phyloP scores from a whole-genome alignment of 2,113 vertebrate species.

The Sceloporus undulatus region DNA sequence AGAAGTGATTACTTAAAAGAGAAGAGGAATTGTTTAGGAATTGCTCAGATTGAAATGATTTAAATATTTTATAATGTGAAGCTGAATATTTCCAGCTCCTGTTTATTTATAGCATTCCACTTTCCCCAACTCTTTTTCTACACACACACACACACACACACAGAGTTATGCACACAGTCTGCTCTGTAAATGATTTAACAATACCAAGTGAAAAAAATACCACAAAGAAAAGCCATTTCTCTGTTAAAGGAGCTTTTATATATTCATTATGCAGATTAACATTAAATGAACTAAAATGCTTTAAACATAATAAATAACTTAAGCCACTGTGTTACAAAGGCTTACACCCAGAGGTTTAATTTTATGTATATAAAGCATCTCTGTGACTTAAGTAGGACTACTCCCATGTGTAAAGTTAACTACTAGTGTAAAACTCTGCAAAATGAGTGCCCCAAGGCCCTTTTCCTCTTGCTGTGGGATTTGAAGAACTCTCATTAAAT shows the following conservation, averaged over 20 bases:
- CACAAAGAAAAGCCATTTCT: conserved; percentile 55
- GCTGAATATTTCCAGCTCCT: conserved; percentile 54
- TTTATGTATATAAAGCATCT: conserved; percentile 36
- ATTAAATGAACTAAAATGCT: conserved; percentile 59
- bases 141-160: neutral
- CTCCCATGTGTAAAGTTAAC: conserved; percentile 27
- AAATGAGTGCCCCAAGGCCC: conserved; percentile 34
- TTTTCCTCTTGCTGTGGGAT: conserved; percentile 38
- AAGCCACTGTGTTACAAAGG: conserved; percentile 8
- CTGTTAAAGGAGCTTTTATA: conserved; percentile 62
- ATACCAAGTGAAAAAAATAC: conserved; percentile 41
- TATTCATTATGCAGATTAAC: conserved; percentile 54
- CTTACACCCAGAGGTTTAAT: conserved; percentile 2
- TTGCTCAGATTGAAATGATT: conserved; percentile 47
- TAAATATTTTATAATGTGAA: conserved; percentile 59
- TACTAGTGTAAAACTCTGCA: conserved; percentile 35
- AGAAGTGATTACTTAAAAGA: conserved; percentile 50
- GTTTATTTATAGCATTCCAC: conserved; percentile 48
- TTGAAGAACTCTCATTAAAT: conserved; percentile 44
- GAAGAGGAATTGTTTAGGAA: conserved; percentile 56
- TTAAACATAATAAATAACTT: conserved; percentile 55
- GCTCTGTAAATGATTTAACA: conserved; percentile 63
- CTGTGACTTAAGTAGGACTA: conserved; percentile 32
- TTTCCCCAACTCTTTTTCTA: conserved; percentile 49
- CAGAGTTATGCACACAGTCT: neutral